Base-by-base conservation (phyloP, 2,113 vertebrate genomes). In the Probosciger aterrimus region DNA sequence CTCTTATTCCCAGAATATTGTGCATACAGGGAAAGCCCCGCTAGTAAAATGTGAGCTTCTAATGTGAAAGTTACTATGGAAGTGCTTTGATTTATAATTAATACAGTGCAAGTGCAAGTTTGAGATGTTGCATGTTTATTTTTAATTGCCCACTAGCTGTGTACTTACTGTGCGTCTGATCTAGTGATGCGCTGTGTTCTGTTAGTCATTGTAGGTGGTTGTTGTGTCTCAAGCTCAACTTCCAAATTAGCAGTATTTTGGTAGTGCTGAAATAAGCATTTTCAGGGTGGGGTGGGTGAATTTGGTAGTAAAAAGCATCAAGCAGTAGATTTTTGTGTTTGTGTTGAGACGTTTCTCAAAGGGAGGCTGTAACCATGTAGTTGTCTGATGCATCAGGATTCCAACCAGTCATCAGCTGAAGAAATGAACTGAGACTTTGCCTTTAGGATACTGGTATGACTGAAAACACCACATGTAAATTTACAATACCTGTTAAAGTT, bases 1-100 rank as follows among this genome's bases (percentile, higher is more conserved):
- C 27, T 81, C 27, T 82, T 78, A 47, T 55, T 84, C 16, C 18
- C 22, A 22, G 84, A 89, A 86, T 88, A 14, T 59, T 8, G 5
- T 73, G 18, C 11, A 39, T 8, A 7, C 8, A 71, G 47, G n/a
- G 50, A 92, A 90, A 65, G 31, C 15, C 47, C 35, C 71, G 22
- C 55, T 90, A 31, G 60, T 47, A 68, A 76, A 81, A 64, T 35
- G 35, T 5, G 52, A 88, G 43, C 22, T 82, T 62, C 73, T 83
- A 50, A 52, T 71, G 37, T 31, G 24, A 52, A 50, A 82, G 47
- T 47, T 41, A 11, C 47, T 28, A 5, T 44, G 50, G 62, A 71
- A 91, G 18, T 44, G 35, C 93, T 92, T 93, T 95, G 89, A 89
- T 94, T 93, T 84, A 88, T 93, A 88, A 89, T 95, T 86, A 68